phyloP scores from a whole-genome alignment of 2,888 invertebrate species.

The Escarpia spicata region DNA sequence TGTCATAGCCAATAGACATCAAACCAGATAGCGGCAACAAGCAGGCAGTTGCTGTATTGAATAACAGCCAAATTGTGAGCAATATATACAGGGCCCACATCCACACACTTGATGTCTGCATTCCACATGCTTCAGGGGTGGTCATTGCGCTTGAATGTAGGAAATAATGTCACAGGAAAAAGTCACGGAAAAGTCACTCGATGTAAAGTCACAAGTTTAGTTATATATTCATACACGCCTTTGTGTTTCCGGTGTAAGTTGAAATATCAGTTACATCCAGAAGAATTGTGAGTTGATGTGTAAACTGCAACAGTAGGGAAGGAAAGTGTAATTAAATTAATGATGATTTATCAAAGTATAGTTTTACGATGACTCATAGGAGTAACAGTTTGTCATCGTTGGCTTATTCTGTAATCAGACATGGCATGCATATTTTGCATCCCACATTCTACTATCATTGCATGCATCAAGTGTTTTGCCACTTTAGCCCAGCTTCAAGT shows the following conservation, averaged over 20 bases:
- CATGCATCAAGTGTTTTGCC: not conserved
- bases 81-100: not conserved
- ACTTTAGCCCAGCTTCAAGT: not conserved
- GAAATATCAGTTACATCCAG: no score
- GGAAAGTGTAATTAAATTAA: not conserved
- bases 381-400: no score
- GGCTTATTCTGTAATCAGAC: not conserved
- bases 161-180: no score
- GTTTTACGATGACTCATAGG: no score
- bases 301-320: not conserved
- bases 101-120: not conserved
- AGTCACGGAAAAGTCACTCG: no score
- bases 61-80: not conserved
- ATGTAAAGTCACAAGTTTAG: no score
- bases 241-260: no score
- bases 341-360: not conserved
- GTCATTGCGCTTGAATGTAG: not conserved
- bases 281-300: no score
- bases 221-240: no score
- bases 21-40: not conserved
- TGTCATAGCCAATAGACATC: slow-evolving; percentile 16
- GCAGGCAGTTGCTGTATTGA: slow-evolving; percentile 13
- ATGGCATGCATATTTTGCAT: not conserved
- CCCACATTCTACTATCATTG: not conserved
- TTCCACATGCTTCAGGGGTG: not conserved